Base-by-base conservation (phyloP, 2,888 invertebrate species). In the Philereme transversata region DNA sequence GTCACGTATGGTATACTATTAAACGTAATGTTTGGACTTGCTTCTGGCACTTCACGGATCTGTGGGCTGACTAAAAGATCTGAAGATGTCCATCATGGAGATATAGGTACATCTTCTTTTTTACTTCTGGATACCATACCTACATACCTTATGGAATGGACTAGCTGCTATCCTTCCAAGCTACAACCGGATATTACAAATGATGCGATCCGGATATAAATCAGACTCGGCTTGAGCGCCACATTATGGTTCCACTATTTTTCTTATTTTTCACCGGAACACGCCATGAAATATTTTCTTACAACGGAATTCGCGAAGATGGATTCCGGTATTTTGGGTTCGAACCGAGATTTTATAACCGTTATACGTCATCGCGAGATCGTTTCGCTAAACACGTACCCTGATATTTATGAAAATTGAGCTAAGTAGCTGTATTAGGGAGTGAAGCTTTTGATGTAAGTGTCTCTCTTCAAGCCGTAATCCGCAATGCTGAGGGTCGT, bases 181-280 rank as follows among this genome's bases (percentile, higher is more conserved):
- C 60, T 64, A 22, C 55, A 64, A 52, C 80, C 85, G 85, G 84
- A 84, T 84, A 85, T 85, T 82, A 73, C 75, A 82, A 81, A 80
- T 85, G 85, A 86, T 84, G 81, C 74, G 77, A 82, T 75, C 83
- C 84, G 87, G 88, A 85, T 81, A 85, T 88, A 84, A 86, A 84
- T 83, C 84, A 79, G 72, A 77, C 76, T 74, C 68, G 63, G 67
- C 67, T 68, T 69, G 69, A 76, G 72, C 73, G 66, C 68, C 67
- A 69, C 69, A 77, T 76, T 76, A 74, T 69, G 67, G 68, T 68
- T 60, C 63, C 65, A 75, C 75, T 77, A 78, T 79, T 78, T 76
- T 74, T 76, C 70, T 76, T 73, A 67, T 72, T 75, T 64, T 77
- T 77, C 77, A 77, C 75, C 74, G 69, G 66, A 67, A 71, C 74